Conservation (phyloP, 2,797 vertebrate species). For the Chaetophractus vellerosus region DNA sequence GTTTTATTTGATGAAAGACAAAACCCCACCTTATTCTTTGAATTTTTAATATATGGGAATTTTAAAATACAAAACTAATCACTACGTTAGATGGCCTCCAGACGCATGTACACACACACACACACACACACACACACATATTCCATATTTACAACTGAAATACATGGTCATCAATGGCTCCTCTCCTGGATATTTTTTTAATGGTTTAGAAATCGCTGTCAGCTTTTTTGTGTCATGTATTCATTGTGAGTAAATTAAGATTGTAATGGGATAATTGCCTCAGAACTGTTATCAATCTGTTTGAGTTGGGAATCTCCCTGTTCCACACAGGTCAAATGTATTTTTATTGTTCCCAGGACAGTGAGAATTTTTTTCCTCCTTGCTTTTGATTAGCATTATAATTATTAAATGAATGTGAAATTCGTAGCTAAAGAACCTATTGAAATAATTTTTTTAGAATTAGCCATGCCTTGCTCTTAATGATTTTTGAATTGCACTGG, state of each 20-base stretch:
- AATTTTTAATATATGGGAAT: slow-evolving; percentile 46
- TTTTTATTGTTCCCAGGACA: slow-evolving; percentile 25
- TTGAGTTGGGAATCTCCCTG: slow-evolving; percentile 45
- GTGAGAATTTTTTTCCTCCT: not conserved
- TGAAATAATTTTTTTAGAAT: slow-evolving; percentile 52
- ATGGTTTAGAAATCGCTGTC: slow-evolving; percentile 61
- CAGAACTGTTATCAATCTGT: slow-evolving; percentile 42
- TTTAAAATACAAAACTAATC: slow-evolving; percentile 46
- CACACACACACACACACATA: not conserved
- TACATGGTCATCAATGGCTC: not conserved
- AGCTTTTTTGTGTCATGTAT: slow-evolving; percentile 55
- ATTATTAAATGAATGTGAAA: not conserved
- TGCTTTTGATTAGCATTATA: slow-evolving; percentile 38
- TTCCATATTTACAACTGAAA: not conserved
- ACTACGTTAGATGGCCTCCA: not conserved
- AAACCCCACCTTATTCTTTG: slow-evolving; percentile 5
- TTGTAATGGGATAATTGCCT: slow-evolving; percentile 65
- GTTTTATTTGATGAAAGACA: slow-evolving; percentile 55
- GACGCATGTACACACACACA: not conserved
- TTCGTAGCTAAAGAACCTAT: not conserved
- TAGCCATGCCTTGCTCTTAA: not conserved
- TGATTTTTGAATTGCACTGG: slow-evolving; percentile 49
- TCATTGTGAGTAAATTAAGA: slow-evolving; percentile 71
- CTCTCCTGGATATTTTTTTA: slow-evolving; percentile 70
- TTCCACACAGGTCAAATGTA: slow-evolving; percentile 55